Conservation (phyloP, 1,140 invertebrate species). For the Sitobion miscanthi region DNA sequence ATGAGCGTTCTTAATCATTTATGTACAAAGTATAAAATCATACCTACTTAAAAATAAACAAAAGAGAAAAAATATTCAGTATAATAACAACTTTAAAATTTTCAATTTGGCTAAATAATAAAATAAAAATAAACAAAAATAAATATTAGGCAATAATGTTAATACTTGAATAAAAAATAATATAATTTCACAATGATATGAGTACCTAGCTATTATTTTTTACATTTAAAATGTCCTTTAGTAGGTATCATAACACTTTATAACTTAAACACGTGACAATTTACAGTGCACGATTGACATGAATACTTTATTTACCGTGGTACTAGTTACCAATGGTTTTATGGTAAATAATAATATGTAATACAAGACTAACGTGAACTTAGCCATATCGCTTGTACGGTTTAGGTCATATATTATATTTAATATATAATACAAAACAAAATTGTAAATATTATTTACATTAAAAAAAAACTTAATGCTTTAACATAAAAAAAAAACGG, state of each 20-base stretch:
- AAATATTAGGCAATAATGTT: constrained; percentile 52
- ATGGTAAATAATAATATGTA: constrained; percentile 41
- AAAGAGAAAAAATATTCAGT: constrained; percentile 54
- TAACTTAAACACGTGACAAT: constrained; percentile 37
- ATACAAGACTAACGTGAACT: constrained; percentile 1
- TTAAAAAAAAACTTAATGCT: constrained; percentile 42
- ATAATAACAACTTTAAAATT: constrained; percentile 57
- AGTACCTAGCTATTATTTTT: constrained; percentile 41
- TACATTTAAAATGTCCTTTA: constrained; percentile 27
- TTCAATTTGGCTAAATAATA: constrained; percentile 57
- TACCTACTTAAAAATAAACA: constrained; percentile 52
- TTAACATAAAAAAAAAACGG: constrained; percentile 33
- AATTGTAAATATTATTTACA: constrained; percentile 51
- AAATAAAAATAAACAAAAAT: constrained; percentile 54
- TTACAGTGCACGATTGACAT: constrained; percentile 25
- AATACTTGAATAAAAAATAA: constrained; percentile 54
- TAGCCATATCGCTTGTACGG: constrained; percentile 6
- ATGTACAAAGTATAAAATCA: constrained; percentile 56
- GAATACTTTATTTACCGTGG: constrained; percentile 33
- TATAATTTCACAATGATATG: constrained; percentile 51
- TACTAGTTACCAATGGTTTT: constrained; percentile 25
- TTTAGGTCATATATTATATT: constrained; percentile 18
- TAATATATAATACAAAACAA: constrained; percentile 46
- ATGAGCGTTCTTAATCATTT: constrained; percentile 55
- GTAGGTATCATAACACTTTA: constrained; percentile 52